Conservation (phyloP, 2,797 vertebrate genomes). For the Lophius americanus region DNA sequence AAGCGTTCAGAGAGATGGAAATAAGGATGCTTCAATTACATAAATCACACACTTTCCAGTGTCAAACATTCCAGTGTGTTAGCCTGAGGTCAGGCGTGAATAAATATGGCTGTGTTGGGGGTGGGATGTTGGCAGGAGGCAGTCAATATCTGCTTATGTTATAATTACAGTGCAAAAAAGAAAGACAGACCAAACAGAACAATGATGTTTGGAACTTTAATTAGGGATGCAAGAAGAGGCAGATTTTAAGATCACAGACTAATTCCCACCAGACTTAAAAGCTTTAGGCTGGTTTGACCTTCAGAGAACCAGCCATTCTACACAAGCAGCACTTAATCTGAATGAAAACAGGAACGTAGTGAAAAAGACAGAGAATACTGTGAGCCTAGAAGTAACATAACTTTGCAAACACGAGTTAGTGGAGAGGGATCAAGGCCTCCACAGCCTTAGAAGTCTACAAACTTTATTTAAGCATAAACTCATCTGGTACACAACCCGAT, state of each 20-base stretch:
- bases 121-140: constrained; percentile 29
- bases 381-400: constrained; percentile 38
- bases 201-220: constrained; percentile 35
- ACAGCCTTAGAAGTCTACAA: constrained; percentile 12
- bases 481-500: constrained; percentile 10
- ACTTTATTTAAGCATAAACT: constrained; percentile 35
- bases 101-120: constrained; percentile 40
- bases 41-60: constrained; percentile 51
- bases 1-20: constrained; percentile 40
- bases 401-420: constrained; percentile 44
- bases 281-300: constrained; percentile 31
- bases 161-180: constrained; percentile 30
- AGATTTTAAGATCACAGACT: constrained; percentile 23
- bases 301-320: constrained; percentile 24
- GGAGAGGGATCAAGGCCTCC: constrained; percentile 45
- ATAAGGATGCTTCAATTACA: constrained; percentile 43
- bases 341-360: constrained; percentile 40
- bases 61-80: constrained; percentile 45
- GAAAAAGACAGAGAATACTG: constrained; percentile 25
- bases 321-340: constrained; percentile 47
- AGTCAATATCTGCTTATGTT: constrained; percentile 22
- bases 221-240: constrained; percentile 24
- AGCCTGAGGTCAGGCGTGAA: constrained; percentile 52
- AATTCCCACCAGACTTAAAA: constrained; percentile 36
- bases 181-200: constrained; percentile 18